Percentiles rank a stretch among this genome's conserved stretches.
phyloP scores from a whole-genome alignment of 2,113 vertebrate species.

The Gobius niger region DNA sequence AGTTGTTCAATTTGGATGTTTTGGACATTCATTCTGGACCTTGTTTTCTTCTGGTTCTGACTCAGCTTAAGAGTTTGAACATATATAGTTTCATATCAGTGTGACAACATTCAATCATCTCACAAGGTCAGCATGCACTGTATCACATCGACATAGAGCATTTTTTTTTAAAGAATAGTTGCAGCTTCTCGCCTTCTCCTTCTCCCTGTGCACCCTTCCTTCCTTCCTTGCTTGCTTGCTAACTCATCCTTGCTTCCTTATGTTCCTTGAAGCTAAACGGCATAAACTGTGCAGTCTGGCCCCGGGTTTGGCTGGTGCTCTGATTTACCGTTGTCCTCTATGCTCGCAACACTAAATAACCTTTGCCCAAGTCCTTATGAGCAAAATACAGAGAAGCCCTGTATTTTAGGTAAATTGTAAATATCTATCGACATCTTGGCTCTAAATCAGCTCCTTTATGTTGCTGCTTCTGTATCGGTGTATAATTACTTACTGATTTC shows the following conservation, averaged over 20 bases:
- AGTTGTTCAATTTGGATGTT: no score
- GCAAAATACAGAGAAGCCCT: background rate
- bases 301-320: slow-evolving; percentile 12
- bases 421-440: background rate
- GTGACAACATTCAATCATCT: no score
- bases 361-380: background rate
- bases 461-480: slow-evolving; percentile 12
- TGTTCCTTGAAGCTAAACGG: slow-evolving; percentile 16
- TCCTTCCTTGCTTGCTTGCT: slow-evolving; percentile 19
- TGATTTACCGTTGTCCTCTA: background rate
- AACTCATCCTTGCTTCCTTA: slow-evolving; percentile 22
- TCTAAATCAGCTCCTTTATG: background rate
- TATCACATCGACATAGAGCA: no score
- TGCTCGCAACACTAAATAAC: slow-evolving; percentile 1
- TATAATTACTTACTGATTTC: slow-evolving; percentile 14
- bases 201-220: slow-evolving; percentile 41
- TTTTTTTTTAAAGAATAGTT: no score
- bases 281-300: slow-evolving; percentile 16
- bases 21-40: no score
- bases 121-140: no score
- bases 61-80: no score
- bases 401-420: background rate
- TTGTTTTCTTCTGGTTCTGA: no score
- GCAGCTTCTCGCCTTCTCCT: slow-evolving; percentile 18
- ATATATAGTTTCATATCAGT: no score